Conservation (phyloP, 1,140 invertebrate species). For the Cydia fagiglandana region DNA sequence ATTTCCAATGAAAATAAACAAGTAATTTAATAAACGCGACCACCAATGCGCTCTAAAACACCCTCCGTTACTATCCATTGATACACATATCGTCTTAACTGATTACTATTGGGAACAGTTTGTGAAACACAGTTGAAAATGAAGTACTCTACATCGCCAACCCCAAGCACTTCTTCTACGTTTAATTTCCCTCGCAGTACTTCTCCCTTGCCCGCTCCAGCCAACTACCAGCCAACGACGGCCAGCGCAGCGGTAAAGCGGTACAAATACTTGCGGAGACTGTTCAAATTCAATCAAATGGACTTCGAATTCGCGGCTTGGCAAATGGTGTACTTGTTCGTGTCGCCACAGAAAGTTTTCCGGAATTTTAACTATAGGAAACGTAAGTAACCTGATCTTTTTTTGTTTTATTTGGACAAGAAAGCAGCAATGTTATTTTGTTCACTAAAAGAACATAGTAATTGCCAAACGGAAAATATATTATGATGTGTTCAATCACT, state of each 20-base stretch:
- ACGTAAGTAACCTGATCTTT: conserved; percentile 83
- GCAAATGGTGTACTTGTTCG: conserved; percentile 99
- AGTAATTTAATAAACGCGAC: conserved; percentile 22
- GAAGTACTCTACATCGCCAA: conserved; percentile 85
- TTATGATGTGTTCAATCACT: not conserved
- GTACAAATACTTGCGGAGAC: conserved; percentile 93
- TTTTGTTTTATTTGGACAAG: conserved; percentile 30
- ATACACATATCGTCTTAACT: not conserved
- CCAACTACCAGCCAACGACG: conserved; percentile 84
- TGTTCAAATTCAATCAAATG: conserved; percentile 98
- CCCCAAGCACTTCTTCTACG: conserved; percentile 62
- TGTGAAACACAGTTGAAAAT: conserved; percentile 64
- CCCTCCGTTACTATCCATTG: not conserved
- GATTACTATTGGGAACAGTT: not conserved
- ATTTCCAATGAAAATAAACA: conserved; percentile 29
- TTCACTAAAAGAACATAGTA: not conserved
- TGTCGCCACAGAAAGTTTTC: conserved; percentile 98
- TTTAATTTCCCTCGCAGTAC: conserved; percentile 76
- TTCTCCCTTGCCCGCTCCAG: conserved; percentile 81
- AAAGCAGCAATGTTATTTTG: not conserved
- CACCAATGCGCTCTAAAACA: conserved; percentile 4
- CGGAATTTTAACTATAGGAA: conserved; percentile 99
- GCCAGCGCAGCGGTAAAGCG: conserved; percentile 94
- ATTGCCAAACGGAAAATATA: not conserved
- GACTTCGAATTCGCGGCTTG: conserved; percentile 99